Base-by-base conservation (phyloP, 2,797 vertebrate genomes). In the Columba guinea region DNA sequence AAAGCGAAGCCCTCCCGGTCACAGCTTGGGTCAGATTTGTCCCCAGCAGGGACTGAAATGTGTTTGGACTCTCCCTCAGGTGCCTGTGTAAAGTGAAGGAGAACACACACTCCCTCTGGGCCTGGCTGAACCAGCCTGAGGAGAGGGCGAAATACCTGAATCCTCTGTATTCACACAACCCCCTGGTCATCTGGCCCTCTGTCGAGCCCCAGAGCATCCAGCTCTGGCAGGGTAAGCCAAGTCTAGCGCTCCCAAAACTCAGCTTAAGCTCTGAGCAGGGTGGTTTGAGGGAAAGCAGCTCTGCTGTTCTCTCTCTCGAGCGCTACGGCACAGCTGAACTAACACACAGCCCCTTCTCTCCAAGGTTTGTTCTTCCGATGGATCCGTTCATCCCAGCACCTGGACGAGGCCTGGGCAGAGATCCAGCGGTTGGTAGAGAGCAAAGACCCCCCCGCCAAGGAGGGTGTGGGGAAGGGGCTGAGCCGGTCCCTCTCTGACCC, bases 121-220 rank as follows among this genome's bases (percentile, higher is more conserved):
- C 96, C 77, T 97, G 96, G 84, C 90, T 99, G 62, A 85, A 98
- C 78, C 97, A 91, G 69, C 96, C 97, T 0, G 63, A 30, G 8
- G 95, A 98, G 94, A 97, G 73, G 92, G 91, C 97, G 13, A 75
- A 91, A n/a, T 97, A 98, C 96, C 91, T 91, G 34, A 99, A 99
- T 93, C 98, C 98, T 1, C 96, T 99, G 46, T 99, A 98, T 62
- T 92, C 98, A 0, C 95, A 51, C 94, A 99, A 98, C 41, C 87
- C 98, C 39, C 79, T 99, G 80, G 98, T 98, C 44, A 98, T 98
- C 94, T 99, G 99, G 99, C 99, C 99, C n/a, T 99, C 98, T 0
- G 98, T 99, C 18, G 98, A 99, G 92, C 98, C 99, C 37, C 99
- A 99, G 97, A 98, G 98, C 90, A 94, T 99, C 93, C 97, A 98